These are phyloP conservation scores for Phrynocephalus forsythii DNA, from an alignment of 2,797 vertebrate genomes.

Conservation along the genomic window DNA sequence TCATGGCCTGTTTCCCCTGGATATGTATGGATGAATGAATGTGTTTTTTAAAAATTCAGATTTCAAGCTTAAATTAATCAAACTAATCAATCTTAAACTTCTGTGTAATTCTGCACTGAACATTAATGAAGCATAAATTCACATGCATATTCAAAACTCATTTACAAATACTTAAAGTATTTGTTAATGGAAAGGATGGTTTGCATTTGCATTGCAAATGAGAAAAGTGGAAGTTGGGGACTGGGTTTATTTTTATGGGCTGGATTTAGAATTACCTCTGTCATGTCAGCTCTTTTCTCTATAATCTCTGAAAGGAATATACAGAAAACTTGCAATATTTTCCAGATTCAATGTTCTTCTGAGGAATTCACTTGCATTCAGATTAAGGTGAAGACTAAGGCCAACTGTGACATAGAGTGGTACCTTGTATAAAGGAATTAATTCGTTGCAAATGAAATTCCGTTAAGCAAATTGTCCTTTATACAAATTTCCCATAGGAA, in stretches of 20 bases:
- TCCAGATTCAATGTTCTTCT: not conserved
- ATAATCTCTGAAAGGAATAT: not conserved
- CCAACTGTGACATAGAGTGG: too few relatives aligned
- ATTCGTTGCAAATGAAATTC: too few relatives aligned
- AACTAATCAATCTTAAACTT: slow-evolving; percentile 17
- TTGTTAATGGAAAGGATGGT: not conserved
- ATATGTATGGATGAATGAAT: not conserved
- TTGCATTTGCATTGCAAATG: slow-evolving; percentile 23
- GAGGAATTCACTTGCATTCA: not conserved
- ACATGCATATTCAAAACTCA: slow-evolving; percentile 20
- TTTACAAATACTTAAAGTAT: slow-evolving; percentile 20
- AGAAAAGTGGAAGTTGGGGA: slow-evolving; percentile 3
- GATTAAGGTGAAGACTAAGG: not conserved
- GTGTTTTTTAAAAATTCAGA: slow-evolving; percentile 9
- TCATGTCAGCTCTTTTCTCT: not conserved
- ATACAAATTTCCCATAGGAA: too few relatives aligned
- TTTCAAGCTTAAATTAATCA: slow-evolving; percentile 19
- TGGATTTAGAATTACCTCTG: not conserved
- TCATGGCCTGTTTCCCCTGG: not conserved
- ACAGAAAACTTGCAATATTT: not conserved
- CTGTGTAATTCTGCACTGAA: slow-evolving; percentile 7
- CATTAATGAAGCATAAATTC: slow-evolving; percentile 23
- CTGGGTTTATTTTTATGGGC: not conserved
- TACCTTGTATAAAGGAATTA: too few relatives aligned
- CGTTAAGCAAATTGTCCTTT: too few relatives aligned